Conservation (phyloP, 2,888 invertebrate species). For the Tipula lateralis region DNA sequence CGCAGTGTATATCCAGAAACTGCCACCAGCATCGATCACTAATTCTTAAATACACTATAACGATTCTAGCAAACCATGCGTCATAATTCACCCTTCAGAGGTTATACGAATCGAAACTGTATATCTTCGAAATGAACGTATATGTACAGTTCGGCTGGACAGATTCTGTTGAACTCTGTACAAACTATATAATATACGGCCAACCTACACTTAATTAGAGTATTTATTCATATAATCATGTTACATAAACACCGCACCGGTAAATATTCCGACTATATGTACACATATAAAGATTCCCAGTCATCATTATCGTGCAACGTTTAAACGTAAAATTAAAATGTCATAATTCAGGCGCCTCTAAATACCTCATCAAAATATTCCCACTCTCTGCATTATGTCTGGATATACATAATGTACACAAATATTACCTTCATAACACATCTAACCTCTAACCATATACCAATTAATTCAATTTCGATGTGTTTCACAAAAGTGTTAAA, state of each 20-base stretch:
- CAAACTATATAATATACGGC: too few relatives aligned
- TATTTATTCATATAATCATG: too few relatives aligned
- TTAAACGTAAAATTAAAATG: neutral
- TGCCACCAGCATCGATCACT: too few relatives aligned
- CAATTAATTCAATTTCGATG: constrained; percentile 11
- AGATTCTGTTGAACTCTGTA: too few relatives aligned
- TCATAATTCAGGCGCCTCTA: constrained; percentile 24
- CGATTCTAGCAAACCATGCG: too few relatives aligned
- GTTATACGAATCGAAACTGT: too few relatives aligned
- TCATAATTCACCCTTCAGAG: too few relatives aligned
- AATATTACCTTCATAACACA: neutral
- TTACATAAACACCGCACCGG: neutral
- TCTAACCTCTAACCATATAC: constrained; percentile 6
- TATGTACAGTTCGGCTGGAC: too few relatives aligned
- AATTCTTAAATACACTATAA: too few relatives aligned
- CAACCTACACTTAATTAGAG: neutral
- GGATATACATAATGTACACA: neutral
- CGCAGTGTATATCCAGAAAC: too few relatives aligned
- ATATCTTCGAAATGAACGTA: too few relatives aligned
- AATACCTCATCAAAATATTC: constrained; percentile 19
- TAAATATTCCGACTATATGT: neutral
- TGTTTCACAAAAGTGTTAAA: constrained; percentile 19
- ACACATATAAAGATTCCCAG: neutral
- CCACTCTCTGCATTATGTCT: neutral
- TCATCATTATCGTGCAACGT: neutral